phyloP scores from a whole-genome alignment of 2,797 vertebrate genomes.

The Falco rusticolus region DNA sequence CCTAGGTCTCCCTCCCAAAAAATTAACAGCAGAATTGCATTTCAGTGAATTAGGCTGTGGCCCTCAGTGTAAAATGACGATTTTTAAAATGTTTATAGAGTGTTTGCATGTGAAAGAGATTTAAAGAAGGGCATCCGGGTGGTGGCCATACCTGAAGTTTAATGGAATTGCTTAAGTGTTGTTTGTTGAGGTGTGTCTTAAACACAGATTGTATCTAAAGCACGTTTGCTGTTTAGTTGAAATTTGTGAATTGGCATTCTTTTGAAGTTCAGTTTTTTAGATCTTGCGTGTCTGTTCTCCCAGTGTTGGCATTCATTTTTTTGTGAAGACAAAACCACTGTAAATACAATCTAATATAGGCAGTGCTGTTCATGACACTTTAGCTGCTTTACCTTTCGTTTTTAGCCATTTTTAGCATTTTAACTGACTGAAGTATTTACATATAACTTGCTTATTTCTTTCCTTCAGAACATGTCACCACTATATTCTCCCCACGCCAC shows the following conservation, averaged over 20 bases:
- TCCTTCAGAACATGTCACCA: background rate
- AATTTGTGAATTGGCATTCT: background rate
- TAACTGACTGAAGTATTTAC: background rate
- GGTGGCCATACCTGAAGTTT: rapidly evolving
- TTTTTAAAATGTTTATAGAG: background rate
- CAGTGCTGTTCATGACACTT: background rate
- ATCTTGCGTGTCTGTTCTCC: background rate
- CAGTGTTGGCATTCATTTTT: rapidly evolving
- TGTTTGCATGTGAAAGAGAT: background rate
- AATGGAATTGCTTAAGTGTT: background rate
- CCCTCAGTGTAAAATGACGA: rapidly evolving
- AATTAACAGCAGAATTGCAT: rapidly evolving
- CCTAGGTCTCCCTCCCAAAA: background rate
- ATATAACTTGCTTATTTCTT: background rate
- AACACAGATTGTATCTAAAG: background rate
- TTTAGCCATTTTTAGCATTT: background rate
- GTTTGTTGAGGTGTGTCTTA: background rate
- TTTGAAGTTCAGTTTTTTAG: background rate
- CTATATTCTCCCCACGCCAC: rapidly evolving
- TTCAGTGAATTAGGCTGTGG: background rate
- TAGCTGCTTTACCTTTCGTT: background rate
- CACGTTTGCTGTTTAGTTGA: background rate
- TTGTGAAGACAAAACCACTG: background rate
- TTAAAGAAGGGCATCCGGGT: background rate
- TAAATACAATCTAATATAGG: background rate